A percentile compares a stretch with the other conserved stretches of the same genome.
phyloP scores from a whole-genome alignment of 1,140 invertebrate species.

The Chionoecetes opilio region DNA sequence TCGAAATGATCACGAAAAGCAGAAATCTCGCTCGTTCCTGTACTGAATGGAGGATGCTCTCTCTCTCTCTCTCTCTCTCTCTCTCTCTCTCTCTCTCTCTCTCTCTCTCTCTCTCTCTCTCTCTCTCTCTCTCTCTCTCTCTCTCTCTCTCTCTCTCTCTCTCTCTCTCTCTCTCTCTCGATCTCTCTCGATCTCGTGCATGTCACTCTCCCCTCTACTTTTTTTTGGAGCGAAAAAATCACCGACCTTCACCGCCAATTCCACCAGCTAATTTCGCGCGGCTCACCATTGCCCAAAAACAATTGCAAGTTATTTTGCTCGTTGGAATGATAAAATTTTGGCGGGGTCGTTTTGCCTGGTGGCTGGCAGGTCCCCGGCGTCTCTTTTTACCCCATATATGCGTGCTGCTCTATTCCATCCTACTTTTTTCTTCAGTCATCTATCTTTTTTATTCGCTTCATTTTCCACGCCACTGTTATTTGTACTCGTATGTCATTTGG shows the following conservation, averaged over 20 bases:
- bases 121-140: background rate
- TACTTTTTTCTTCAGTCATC: background rate
- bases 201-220: background rate
- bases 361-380: background rate
- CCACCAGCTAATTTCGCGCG: conserved; percentile 14
- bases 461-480: too few relatives aligned
- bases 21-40: background rate
- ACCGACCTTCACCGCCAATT: conserved; percentile 14
- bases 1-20: background rate
- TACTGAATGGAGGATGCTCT: too few relatives aligned
- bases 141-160: background rate
- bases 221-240: conserved; percentile 2
- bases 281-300: conserved; percentile 7
- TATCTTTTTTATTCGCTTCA: background rate
- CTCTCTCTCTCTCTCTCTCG: background rate
- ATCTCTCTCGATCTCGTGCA: too few relatives aligned
- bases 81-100: too few relatives aligned
- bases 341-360: background rate
- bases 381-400: background rate
- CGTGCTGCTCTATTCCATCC: background rate
- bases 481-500: too few relatives aligned
- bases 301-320: conserved; percentile 29
- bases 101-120: too few relatives aligned
- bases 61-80: too few relatives aligned
- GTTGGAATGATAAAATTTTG: conserved; percentile 30